Percentiles rank a stretch among this genome's conserved stretches.
These are phyloP conservation scores for Quiscalus mexicanus DNA, from an alignment of 2,113 vertebrate species.

Conservation along the genomic window DNA sequence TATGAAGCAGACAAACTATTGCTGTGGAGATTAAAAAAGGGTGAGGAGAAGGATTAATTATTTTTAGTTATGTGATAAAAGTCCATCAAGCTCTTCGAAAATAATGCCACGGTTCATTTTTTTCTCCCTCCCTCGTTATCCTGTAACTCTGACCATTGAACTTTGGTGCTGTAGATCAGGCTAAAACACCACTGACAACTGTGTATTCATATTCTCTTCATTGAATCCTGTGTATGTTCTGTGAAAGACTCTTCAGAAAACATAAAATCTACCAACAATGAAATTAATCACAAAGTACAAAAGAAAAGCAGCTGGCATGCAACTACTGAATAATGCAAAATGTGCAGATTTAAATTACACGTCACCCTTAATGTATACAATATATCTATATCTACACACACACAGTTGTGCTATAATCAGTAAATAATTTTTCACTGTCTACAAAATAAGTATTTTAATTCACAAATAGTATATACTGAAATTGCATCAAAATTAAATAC, in stretches of 20 bases:
- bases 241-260: slow-evolving; percentile 71
- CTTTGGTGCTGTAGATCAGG: slow-evolving; percentile 56
- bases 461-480: slow-evolving; percentile 40
- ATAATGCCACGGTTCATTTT: background rate
- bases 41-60: background rate
- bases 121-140: slow-evolving; percentile 32
- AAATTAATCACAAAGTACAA: slow-evolving; percentile 77
- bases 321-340: slow-evolving; percentile 72
- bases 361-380: slow-evolving; percentile 61
- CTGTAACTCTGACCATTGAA: slow-evolving; percentile 51
- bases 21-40: slow-evolving; percentile 38
- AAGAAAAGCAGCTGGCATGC: slow-evolving; percentile 74
- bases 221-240: slow-evolving; percentile 54
- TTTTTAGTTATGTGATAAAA: slow-evolving; percentile 39
- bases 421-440: slow-evolving; percentile 73
- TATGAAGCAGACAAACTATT: slow-evolving; percentile 46
- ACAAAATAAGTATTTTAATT: slow-evolving; percentile 65
- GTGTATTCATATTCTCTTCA: slow-evolving; percentile 54
- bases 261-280: slow-evolving; percentile 74
- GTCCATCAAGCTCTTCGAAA: slow-evolving; percentile 57
- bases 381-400: slow-evolving; percentile 51
- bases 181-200: slow-evolving; percentile 54
- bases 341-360: slow-evolving; percentile 71
- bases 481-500: slow-evolving; percentile 57
- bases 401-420: slow-evolving; percentile 51